Conservation (phyloP, 2,797 vertebrate genomes). For the Hemitrygon akajei region DNA sequence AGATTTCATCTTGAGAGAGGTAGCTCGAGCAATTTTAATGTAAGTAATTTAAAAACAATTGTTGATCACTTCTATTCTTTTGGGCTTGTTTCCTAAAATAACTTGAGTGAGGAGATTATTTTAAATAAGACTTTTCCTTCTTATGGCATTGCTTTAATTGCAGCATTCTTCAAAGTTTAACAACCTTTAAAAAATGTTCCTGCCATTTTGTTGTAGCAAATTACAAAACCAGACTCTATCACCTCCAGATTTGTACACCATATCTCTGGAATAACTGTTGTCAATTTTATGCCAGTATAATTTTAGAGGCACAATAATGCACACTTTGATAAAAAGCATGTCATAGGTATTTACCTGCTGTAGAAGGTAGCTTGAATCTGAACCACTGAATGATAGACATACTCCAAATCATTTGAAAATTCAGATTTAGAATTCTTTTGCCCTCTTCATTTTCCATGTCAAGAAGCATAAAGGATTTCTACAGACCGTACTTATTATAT, state of each 20-base stretch:
- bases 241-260: not conserved
- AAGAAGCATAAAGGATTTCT: slow-evolving; percentile 26
- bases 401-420: slow-evolving; percentile 4
- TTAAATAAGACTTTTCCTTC: not conserved
- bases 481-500: slow-evolving; percentile 25
- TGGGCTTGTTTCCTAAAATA: not conserved
- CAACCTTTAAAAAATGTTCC: not conserved
- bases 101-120: not conserved
- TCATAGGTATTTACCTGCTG: not conserved
- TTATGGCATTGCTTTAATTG: not conserved
- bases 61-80: not conserved
- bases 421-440: slow-evolving; percentile 15
- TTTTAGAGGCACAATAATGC: not conserved
- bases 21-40: not conserved
- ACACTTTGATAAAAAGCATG: not conserved
- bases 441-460: not conserved
- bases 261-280: not conserved
- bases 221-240: not conserved
- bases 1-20: not conserved
- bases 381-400: not conserved
- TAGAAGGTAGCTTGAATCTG: not conserved
- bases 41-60: not conserved
- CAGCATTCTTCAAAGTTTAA: not conserved
- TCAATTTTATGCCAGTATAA: not conserved
- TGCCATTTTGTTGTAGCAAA: not conserved